A percentile compares a stretch with the other conserved stretches of the same genome.
phyloP scores from a whole-genome alignment of 35 echinoderm and acorn worm genomes.

The Patiria miniata region DNA sequence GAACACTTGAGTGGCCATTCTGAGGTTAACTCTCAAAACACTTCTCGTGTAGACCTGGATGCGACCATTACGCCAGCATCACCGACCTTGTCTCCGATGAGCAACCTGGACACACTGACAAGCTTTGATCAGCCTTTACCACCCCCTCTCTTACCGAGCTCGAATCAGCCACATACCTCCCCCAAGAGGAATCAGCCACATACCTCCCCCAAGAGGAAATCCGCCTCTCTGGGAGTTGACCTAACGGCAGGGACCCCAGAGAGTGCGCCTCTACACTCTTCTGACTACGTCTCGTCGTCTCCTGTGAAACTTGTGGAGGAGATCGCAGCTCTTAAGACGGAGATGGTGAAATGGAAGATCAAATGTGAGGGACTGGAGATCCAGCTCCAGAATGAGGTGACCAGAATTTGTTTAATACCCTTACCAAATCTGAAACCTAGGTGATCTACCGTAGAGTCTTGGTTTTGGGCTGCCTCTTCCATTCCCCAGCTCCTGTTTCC shows the following conservation, averaged over 20 bases:
- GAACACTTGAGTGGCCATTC: constrained; percentile 1
- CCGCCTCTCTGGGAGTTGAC: constrained; percentile 50
- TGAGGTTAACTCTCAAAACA: not conserved
- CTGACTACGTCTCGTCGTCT: not conserved
- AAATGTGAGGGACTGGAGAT: constrained; percentile 84
- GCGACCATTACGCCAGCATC: constrained; percentile 1
- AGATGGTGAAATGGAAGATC: constrained; percentile 68
- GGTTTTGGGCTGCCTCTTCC: too few relatives aligned
- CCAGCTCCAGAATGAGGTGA: constrained; percentile 86
- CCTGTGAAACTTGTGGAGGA: constrained; percentile 51
- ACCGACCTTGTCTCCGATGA: not conserved
- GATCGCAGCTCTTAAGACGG: constrained; percentile 66
- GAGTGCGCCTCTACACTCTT: not conserved
- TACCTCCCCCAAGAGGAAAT: constrained; percentile 14
- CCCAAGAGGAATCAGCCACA: not conserved
- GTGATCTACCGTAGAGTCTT: not conserved
- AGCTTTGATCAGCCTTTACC: constrained; percentile 21
- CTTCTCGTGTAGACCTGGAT: not conserved
- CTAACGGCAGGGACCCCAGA: constrained; percentile 73
- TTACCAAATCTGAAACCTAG: too few relatives aligned
- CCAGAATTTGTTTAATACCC: too few relatives aligned
- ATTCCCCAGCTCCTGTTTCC: too few relatives aligned
- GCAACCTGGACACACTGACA: constrained; percentile 31
- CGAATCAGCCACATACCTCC: not conserved
- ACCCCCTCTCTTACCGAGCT: not conserved